These are phyloP conservation scores for Dasypus novemcinctus DNA, from an alignment of 2,113 vertebrate species.

Conservation along the genomic window DNA sequence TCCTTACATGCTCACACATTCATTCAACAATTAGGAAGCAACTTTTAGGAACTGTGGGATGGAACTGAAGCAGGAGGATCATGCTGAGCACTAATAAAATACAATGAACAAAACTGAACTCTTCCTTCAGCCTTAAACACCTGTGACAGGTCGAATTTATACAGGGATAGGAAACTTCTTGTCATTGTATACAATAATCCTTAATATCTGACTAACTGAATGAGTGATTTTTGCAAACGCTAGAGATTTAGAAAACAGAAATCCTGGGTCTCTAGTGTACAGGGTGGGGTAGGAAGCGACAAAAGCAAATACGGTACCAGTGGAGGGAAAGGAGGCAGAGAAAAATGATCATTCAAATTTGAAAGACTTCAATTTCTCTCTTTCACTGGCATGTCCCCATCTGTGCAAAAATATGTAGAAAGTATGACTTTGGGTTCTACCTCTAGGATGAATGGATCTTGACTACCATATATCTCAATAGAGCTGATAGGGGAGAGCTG, in stretches of 20 bases:
- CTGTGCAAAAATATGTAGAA: not conserved
- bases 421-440: not conserved
- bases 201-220: not conserved
- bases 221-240: not conserved
- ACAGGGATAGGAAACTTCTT: not conserved
- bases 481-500: not conserved
- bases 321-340: not conserved
- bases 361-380: not conserved
- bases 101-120: not conserved
- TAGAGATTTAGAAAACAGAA: not conserved
- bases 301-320: not conserved
- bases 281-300: not conserved
- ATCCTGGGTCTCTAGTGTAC: not conserved
- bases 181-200: not conserved
- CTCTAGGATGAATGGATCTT: not conserved
- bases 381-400: not conserved
- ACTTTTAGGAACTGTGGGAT: too few species aligned
- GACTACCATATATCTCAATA: not conserved
- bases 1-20: not conserved
- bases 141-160: not conserved
- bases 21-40: not conserved
- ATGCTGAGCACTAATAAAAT: not conserved
- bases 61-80: not conserved
- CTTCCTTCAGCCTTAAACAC: not conserved
- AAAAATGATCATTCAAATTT: not conserved